These are phyloP conservation scores for Meiosimyza decipiens DNA, from an alignment of 2,888 invertebrate genomes.

Conservation along the genomic window DNA sequence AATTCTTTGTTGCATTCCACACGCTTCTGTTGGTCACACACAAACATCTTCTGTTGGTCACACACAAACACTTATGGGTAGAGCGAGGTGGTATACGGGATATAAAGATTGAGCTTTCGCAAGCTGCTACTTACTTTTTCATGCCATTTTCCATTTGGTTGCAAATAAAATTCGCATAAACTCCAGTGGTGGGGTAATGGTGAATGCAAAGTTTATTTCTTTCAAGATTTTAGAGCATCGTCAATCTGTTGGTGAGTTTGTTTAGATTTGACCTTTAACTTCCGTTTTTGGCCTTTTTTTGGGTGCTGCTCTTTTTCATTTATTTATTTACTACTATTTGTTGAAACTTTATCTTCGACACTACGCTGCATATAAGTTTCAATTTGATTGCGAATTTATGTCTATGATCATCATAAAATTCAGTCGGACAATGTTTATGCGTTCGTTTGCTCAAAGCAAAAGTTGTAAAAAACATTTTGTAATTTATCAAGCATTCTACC, in stretches of 20 bases:
- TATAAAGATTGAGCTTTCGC: not conserved
- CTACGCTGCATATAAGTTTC: conserved; percentile 49
- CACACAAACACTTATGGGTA: too few species aligned
- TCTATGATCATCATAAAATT: conserved; percentile 35
- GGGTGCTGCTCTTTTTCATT: not conserved
- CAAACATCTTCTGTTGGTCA: too few species aligned
- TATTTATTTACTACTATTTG: not conserved
- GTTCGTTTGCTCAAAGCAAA: not conserved
- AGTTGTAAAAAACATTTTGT: conserved; percentile 6
- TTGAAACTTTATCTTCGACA: not conserved
- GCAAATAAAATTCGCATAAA: conserved; percentile 6
- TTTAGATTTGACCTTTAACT: conserved; percentile 6
- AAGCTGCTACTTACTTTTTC: not conserved
- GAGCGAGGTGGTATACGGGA: too few species aligned
- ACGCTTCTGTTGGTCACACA: too few species aligned
- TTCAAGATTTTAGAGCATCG: not conserved
- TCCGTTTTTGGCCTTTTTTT: not conserved
- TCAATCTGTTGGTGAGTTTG: not conserved
- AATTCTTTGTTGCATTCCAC: conserved; percentile 9
- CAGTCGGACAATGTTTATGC: conserved; percentile 4
- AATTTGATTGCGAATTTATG: conserved; percentile 60
- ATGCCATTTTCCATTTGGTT: conserved; percentile 7
- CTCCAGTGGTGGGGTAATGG: not conserved
- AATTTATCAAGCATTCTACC: not conserved
- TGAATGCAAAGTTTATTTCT: not conserved